Evolutionary conservation across 2,888 invertebrate genomes (phyloP).

Genomic region (Carcina quercana): DNA sequence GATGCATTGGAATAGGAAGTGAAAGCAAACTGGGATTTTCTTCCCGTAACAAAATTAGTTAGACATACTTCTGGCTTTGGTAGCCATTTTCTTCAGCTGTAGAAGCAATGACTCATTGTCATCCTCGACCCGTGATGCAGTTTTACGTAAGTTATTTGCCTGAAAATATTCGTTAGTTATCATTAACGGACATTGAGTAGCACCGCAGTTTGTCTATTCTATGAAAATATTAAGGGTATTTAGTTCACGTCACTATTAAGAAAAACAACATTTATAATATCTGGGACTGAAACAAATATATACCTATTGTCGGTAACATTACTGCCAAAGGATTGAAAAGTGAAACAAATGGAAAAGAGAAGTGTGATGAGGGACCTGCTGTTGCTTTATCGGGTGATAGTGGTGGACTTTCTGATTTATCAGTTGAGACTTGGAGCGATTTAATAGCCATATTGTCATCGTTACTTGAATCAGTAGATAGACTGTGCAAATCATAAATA

Average conservation of each 20-base stretch:
- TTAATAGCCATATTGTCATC: conserved; percentile 12
- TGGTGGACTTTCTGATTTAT: conserved; percentile 66
- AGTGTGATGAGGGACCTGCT: conserved; percentile 33
- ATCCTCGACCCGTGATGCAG: conserved; percentile 93
- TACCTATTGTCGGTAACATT: conserved; percentile 68
- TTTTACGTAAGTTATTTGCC: conserved; percentile 91
- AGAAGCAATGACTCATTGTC: conserved; percentile 97
- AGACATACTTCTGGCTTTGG: conserved; percentile 86
- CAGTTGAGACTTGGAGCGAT: conserved; percentile 23
- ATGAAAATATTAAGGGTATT: conserved; percentile 19
- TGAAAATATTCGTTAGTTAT: conserved; percentile 74
- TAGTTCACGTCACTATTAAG: conserved; percentile 30
- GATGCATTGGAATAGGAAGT: conserved; percentile 15
- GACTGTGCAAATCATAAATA: conserved; percentile 11
- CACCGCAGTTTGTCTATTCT: conserved; percentile 16
- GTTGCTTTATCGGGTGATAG: conserved; percentile 48
- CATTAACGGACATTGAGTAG: conserved; percentile 24
- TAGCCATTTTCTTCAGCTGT: conserved; percentile 97
- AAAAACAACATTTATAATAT: conserved; percentile 24
- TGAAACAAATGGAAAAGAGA: conserved; percentile 54
- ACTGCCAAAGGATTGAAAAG: conserved; percentile 65
- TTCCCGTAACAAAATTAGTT: conserved; percentile 50
- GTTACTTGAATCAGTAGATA: conserved; percentile 16
- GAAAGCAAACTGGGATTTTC: conserved; percentile 23
- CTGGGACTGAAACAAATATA: conserved; percentile 24